phyloP scores from a whole-genome alignment of 2,888 invertebrate genomes.

The Stenolophus ochropezus region DNA sequence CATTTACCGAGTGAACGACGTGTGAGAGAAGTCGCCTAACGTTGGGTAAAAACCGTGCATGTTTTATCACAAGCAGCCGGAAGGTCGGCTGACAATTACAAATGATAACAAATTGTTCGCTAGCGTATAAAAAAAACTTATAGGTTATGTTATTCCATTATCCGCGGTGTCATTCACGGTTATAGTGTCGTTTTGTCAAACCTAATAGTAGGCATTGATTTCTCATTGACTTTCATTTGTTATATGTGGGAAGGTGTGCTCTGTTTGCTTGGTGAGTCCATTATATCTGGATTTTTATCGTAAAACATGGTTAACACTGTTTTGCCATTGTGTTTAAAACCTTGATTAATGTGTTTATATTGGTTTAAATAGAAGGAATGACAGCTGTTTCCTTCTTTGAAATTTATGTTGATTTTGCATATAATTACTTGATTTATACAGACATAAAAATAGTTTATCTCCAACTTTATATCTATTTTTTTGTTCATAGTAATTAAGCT shows the following conservation, averaged over 20 bases:
- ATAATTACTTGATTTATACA: neutral
- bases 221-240: neutral
- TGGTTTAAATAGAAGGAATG: neutral
- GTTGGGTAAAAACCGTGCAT: neutral
- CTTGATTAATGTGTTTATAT: neutral
- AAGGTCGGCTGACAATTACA: slow-evolving; percentile 22
- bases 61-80: slow-evolving; percentile 10
- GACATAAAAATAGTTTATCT: neutral
- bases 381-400: neutral
- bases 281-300: neutral
- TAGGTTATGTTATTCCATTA: slow-evolving; percentile 12
- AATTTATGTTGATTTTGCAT: neutral
- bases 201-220: neutral
- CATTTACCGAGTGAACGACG: neutral
- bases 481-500: too few species aligned
- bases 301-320: neutral
- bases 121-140: slow-evolving; percentile 3
- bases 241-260: neutral
- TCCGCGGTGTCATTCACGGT: neutral
- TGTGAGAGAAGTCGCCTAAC: neutral
- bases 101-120: slow-evolving; percentile 29
- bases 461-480: too few species aligned
- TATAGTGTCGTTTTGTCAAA: neutral
- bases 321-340: slow-evolving; percentile 5
- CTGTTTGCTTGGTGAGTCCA: slow-evolving; percentile 8